These are phyloP conservation scores for Garrulus glandarius DNA, from an alignment of 2,797 vertebrate species.

Conservation along the genomic window DNA sequence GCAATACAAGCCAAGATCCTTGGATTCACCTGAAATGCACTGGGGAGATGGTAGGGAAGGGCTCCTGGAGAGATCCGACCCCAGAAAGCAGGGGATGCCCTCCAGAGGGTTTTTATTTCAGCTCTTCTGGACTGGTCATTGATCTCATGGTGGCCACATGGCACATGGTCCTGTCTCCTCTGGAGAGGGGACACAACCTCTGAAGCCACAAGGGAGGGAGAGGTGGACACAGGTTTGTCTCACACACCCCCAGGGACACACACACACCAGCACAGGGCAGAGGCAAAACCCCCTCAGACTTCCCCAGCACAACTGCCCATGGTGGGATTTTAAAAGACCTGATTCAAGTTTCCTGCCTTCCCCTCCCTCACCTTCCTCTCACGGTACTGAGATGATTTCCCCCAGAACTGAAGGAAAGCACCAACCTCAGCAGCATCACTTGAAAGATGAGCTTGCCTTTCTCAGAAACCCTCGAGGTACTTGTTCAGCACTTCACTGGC, in stretches of 20 bases:
- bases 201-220: background rate
- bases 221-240: background rate
- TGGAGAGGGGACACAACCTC: background rate
- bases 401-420: background rate
- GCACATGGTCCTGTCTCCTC: background rate
- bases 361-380: background rate
- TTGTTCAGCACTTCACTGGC: rapidly evolving
- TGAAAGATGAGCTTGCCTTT: background rate
- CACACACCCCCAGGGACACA: rapidly evolving
- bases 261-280: background rate
- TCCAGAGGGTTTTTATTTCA: background rate
- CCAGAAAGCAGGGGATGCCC: background rate
- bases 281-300: background rate
- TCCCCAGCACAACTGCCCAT: rapidly evolving
- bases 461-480: background rate
- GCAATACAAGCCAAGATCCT: background rate
- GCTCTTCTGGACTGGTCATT: background rate
- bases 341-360: background rate
- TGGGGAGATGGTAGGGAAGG: background rate
- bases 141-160: rapidly evolving
- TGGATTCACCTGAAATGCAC: background rate
- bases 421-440: background rate
- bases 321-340: background rate
- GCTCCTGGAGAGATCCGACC: background rate
- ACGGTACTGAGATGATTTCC: rapidly evolving